These are phyloP conservation scores for Pocillopora damicornis DNA, from an alignment of 64 coral and sea anemone species.

Conservation along the genomic window DNA sequence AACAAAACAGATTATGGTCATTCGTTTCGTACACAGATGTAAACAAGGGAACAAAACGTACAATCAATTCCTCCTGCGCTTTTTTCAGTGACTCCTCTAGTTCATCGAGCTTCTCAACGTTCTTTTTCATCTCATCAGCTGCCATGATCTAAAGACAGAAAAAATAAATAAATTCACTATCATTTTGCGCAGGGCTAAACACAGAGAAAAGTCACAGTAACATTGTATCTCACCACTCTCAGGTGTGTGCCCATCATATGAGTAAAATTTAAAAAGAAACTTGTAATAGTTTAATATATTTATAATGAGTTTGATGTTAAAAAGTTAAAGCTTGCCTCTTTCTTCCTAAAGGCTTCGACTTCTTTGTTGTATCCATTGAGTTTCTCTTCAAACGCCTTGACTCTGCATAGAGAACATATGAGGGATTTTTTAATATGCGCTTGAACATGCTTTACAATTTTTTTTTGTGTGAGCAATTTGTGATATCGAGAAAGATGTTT, in stretches of 20 bases:
- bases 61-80: conserved; percentile 79
- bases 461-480: too few species aligned
- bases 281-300: too few species aligned
- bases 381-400: conserved; percentile 95
- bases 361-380: conserved; percentile 95
- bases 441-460: too few species aligned
- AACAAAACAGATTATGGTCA: too few species aligned
- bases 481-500: too few species aligned
- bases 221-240: background rate
- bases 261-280: too few species aligned
- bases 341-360: conserved; percentile 97
- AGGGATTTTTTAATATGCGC: too few species aligned
- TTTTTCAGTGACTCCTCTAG: conserved; percentile 70
- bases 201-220: background rate
- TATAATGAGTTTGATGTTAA: too few species aligned
- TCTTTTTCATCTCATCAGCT: conserved; percentile 97
- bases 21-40: too few species aligned
- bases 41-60: conserved; percentile 4
- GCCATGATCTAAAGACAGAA: conserved; percentile 88
- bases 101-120: conserved; percentile 97
- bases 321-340: conserved; percentile 57
- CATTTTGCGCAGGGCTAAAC: background rate
- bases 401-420: conserved; percentile 11
- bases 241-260: too few species aligned
- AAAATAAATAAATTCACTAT: background rate